A percentile compares a stretch with the other conserved stretches of the same genome.
phyloP scores from a whole-genome alignment of 2,797 vertebrate genomes.

The Streptopelia turtur region DNA sequence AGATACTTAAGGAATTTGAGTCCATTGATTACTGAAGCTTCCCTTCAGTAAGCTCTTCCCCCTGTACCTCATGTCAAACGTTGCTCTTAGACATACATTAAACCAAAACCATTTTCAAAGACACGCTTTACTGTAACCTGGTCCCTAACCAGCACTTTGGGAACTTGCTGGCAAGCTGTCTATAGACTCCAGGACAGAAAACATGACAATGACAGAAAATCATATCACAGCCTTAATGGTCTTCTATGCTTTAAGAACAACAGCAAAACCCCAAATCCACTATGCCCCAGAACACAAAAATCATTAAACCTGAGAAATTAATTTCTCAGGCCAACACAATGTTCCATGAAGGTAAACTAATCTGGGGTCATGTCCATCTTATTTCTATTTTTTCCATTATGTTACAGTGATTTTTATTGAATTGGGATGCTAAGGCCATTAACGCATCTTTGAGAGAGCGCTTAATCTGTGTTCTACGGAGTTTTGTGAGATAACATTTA shows the following conservation, averaged over 20 bases:
- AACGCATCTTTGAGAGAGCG: not conserved
- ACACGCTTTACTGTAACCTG: not conserved
- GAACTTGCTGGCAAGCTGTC: not conserved
- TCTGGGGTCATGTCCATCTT: not conserved
- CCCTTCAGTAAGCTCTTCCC: not conserved
- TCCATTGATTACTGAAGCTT: not conserved
- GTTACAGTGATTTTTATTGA: not conserved
- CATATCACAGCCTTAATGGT: not conserved
- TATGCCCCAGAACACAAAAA: not conserved
- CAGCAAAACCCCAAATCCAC: not conserved
- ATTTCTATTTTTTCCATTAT: not conserved
- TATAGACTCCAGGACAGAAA: not conserved
- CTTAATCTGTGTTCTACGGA: not conserved
- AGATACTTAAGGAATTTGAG: not conserved
- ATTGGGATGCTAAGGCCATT: not conserved
- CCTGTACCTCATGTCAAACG: not conserved
- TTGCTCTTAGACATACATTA: not conserved
- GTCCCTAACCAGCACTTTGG: not conserved
- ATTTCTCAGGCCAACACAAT: not conserved
- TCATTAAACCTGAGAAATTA: not conserved
- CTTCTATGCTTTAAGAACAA: not conserved
- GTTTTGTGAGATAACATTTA: not conserved
- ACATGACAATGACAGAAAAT: not conserved
- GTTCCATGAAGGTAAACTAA: not conserved
- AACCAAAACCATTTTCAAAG: not conserved